Evolutionary conservation across 1,140 invertebrate genomes (phyloP).

Genomic region (Drosophila sproati): DNA sequence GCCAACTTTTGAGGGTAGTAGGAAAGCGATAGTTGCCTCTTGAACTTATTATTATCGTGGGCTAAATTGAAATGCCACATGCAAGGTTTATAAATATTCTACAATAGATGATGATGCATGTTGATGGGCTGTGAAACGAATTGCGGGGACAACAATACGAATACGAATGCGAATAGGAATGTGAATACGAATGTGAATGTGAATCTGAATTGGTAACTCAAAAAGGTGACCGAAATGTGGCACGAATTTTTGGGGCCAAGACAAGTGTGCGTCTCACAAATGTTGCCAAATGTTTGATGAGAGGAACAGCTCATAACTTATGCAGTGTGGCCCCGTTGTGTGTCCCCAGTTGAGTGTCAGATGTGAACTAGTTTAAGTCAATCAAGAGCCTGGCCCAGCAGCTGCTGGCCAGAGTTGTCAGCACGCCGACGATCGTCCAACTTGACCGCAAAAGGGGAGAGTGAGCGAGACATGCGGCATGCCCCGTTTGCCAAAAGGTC

Average conservation of each 20-base stretch:
- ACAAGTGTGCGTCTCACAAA: conserved; percentile 14
- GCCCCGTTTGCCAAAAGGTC: conserved; percentile 60
- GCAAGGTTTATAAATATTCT: conserved; percentile 22
- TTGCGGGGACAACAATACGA: conserved; percentile 44
- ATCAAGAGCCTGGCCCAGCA: conserved; percentile 57
- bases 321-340: conserved; percentile 27
- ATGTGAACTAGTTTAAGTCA: conserved; percentile 77
- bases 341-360: conserved; percentile 29
- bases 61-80: conserved; percentile 9
- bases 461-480: conserved; percentile 27
- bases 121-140: conserved; percentile 37
- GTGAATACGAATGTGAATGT: conserved; percentile 50
- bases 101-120: conserved; percentile 41
- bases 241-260: conserved; percentile 35
- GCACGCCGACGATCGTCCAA: conserved; percentile 47
- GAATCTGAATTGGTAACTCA: conserved; percentile 44
- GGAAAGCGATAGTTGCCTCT: neutral
- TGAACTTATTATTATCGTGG: neutral
- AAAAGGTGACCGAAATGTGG: conserved; percentile 62
- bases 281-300: conserved; percentile 15
- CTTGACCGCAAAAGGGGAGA: conserved; percentile 69
- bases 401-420: conserved; percentile 54
- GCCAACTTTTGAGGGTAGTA: neutral
- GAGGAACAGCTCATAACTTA: conserved; percentile 36
- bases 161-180: conserved; percentile 45